These are phyloP conservation scores for Cacajao melanocephalus DNA, from an alignment of 2,797 vertebrate genomes.

Conservation along the genomic window DNA sequence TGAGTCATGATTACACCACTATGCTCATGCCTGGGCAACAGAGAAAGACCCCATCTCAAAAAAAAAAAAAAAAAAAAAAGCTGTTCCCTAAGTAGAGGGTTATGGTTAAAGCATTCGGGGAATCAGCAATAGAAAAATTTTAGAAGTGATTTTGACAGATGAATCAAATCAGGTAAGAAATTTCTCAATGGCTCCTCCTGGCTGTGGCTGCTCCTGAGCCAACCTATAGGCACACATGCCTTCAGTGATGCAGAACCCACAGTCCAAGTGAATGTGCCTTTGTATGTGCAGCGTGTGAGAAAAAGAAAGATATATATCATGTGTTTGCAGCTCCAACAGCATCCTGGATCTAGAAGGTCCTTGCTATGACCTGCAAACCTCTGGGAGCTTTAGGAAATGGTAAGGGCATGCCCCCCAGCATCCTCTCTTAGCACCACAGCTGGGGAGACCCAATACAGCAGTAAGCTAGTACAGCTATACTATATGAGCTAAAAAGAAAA, in stretches of 20 bases:
- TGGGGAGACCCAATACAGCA: neutral
- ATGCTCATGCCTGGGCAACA: neutral
- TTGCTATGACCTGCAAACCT: neutral
- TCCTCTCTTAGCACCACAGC: neutral
- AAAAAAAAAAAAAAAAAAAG: neutral
- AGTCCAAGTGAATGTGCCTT: neutral
- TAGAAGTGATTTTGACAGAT: neutral
- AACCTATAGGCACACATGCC: neutral
- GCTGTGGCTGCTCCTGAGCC: neutral
- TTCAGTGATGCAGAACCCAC: neutral
- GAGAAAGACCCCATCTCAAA: neutral
- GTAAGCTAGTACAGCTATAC: neutral
- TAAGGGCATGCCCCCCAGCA: neutral
- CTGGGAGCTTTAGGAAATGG: neutral
- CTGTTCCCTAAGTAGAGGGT: neutral
- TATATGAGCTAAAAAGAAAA: neutral
- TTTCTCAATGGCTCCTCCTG: neutral
- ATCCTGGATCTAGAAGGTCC: neutral
- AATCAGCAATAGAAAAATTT: constrained; percentile 41
- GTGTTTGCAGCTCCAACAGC: neutral
- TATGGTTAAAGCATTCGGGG: constrained; percentile 17
- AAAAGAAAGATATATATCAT: neutral
- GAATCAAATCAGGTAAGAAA: neutral
- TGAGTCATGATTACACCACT: neutral
- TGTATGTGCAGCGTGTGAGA: neutral